Percentiles rank a stretch among this genome's conserved stretches.
These are phyloP conservation scores for Ceratitis capitata DNA, from an alignment of 1,140 invertebrate species.

Conservation along the genomic window DNA sequence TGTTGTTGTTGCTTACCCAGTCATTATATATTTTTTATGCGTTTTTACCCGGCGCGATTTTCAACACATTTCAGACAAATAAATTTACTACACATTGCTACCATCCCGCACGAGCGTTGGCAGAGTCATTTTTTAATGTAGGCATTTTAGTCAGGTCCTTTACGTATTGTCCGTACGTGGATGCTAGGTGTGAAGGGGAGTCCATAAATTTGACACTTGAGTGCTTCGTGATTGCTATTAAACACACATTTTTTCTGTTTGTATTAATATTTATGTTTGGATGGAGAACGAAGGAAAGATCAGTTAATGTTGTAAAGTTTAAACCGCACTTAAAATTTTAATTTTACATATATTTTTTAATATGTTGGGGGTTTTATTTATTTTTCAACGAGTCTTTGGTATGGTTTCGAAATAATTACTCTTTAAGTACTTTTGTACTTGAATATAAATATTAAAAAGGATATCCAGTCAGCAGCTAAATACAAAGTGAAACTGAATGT, in stretches of 20 bases:
- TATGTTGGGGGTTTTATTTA: neutral
- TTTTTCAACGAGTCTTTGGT: neutral
- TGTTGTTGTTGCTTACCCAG: neutral
- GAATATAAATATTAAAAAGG: too few relatives aligned
- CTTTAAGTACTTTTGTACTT: neutral
- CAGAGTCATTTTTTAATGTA: neutral
- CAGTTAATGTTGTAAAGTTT: neutral
- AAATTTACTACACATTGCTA: neutral
- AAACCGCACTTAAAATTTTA: neutral
- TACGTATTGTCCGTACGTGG: neutral
- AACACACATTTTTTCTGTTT: neutral
- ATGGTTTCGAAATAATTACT: neutral
- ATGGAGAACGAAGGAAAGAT: neutral
- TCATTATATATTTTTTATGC: conserved; percentile 1
- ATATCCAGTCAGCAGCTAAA: too few relatives aligned
- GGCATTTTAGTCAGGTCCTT: neutral
- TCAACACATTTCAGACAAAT: conserved; percentile 29
- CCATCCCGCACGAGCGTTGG: too few relatives aligned
- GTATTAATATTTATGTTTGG: neutral
- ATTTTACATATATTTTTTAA: neutral
- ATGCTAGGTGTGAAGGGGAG: neutral
- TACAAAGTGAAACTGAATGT: too few relatives aligned
- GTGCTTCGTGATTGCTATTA: conserved; percentile 21
- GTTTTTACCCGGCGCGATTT: neutral
- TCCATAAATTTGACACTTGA: conserved; percentile 25